These are phyloP conservation scores for Mimas tiliae DNA, from an alignment of 2,888 invertebrate species.

Conservation along the genomic window DNA sequence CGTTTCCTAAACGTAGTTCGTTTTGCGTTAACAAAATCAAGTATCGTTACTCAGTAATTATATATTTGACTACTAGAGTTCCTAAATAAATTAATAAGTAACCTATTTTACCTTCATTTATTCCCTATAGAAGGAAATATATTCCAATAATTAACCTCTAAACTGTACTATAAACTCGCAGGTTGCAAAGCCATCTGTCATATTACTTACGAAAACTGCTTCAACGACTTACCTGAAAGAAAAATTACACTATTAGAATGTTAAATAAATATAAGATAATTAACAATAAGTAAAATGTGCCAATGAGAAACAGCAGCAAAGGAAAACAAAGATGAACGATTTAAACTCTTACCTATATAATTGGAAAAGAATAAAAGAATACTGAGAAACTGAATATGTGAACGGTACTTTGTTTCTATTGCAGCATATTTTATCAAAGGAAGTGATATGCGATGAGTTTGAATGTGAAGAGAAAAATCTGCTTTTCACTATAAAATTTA, in stretches of 20 bases:
- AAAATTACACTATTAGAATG: constrained; percentile 24
- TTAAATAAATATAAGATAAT: background rate
- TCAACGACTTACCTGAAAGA: constrained; percentile 47
- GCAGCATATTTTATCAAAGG: background rate
- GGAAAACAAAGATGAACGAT: background rate
- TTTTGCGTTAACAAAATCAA: too few species aligned
- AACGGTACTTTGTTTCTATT: background rate
- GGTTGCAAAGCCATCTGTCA: constrained; percentile 32
- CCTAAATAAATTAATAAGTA: too few species aligned
- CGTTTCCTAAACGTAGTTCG: background rate
- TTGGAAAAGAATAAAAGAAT: background rate
- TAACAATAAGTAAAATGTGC: background rate
- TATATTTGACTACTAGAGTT: too few species aligned
- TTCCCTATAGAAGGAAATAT: background rate
- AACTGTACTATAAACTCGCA: background rate
- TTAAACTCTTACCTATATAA: background rate
- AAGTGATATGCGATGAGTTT: too few species aligned
- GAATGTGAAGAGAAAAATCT: background rate
- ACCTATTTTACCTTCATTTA: background rate
- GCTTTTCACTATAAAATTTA: background rate
- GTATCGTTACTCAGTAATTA: too few species aligned
- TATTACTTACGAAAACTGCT: constrained; percentile 20
- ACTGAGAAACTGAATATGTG: background rate
- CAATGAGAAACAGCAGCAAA: background rate
- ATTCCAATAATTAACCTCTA: background rate